These are phyloP conservation scores for Pilophorus perplexus DNA, from an alignment of 2,888 invertebrate genomes.

Conservation along the genomic window DNA sequence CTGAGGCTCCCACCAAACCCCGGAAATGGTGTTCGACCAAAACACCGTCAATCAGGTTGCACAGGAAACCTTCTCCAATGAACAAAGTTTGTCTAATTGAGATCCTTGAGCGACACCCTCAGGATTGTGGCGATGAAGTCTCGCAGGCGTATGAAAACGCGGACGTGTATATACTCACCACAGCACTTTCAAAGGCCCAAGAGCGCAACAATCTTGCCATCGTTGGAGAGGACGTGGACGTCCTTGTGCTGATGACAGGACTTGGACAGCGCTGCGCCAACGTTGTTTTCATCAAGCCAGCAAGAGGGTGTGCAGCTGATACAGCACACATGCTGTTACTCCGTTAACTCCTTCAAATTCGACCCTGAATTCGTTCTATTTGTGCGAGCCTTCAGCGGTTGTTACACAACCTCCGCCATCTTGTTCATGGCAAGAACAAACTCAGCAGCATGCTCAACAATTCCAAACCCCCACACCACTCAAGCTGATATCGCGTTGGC, in stretches of 20 bases:
- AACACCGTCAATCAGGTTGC: too few relatives aligned
- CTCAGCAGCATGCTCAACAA: slow-evolving; percentile 4
- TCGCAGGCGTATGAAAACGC: not conserved
- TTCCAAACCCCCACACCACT: slow-evolving; percentile 3
- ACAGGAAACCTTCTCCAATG: not conserved
- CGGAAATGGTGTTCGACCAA: not conserved
- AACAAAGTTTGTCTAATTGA: not conserved
- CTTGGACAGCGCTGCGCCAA: not conserved
- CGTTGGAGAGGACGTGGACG: not conserved
- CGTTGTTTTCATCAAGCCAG: not conserved
- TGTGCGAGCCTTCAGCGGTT: not conserved
- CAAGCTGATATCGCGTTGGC: slow-evolving; percentile 1
- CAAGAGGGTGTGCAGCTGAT: not conserved
- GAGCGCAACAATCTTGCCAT: not conserved
- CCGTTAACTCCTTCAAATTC: slow-evolving; percentile 2
- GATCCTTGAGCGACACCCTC: not conserved
- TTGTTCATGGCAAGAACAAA: slow-evolving; percentile 1
- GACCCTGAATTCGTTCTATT: not conserved
- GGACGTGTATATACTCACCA: not conserved
- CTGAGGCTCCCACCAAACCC: not conserved
- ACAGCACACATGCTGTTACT: slow-evolving; percentile 1
- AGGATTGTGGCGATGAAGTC: not conserved
- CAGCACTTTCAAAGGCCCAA: not conserved
- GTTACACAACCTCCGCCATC: too few relatives aligned
- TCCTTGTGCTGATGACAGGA: not conserved